These are phyloP conservation scores for Gastracanthus pulcherrimus DNA, from an alignment of 2,888 invertebrate genomes.

Conservation along the genomic window DNA sequence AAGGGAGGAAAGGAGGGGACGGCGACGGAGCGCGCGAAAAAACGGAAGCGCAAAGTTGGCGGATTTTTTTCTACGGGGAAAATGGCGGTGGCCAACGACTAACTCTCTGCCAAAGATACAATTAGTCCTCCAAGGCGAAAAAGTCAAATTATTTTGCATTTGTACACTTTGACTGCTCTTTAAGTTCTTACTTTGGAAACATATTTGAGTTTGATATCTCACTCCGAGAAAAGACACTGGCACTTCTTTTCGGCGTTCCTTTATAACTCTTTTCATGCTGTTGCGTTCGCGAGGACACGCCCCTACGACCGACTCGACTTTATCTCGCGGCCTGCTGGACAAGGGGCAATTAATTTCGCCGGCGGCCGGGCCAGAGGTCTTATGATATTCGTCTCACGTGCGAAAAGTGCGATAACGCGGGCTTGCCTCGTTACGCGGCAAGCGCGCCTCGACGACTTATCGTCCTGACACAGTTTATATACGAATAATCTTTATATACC, in stretches of 20 bases:
- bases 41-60: constrained; percentile 76
- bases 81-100: constrained; percentile 65
- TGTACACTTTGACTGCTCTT: too few species aligned
- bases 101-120: constrained; percentile 15
- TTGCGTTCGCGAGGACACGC: neutral
- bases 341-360: constrained; percentile 35
- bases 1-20: too few species aligned
- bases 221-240: neutral
- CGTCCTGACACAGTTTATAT: too few species aligned
- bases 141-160: neutral
- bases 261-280: constrained; percentile 1
- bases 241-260: neutral
- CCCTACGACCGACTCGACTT: neutral
- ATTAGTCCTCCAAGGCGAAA: neutral
- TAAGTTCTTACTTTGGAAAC: too few species aligned
- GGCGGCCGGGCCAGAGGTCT: neutral
- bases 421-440: too few species aligned
- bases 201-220: too few species aligned
- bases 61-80: constrained; percentile 72
- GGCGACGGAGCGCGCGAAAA: too few species aligned
- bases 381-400: constrained; percentile 69
- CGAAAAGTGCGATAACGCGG: constrained; percentile 70
- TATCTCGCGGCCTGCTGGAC: neutral
- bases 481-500: constrained; percentile 10
- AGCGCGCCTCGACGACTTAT: constrained; percentile 59